Evolutionary conservation across 2,888 invertebrate genomes (phyloP), one percentile per base, ranked within the genome.

Genomic region (Oscheius sp.): DNA sequence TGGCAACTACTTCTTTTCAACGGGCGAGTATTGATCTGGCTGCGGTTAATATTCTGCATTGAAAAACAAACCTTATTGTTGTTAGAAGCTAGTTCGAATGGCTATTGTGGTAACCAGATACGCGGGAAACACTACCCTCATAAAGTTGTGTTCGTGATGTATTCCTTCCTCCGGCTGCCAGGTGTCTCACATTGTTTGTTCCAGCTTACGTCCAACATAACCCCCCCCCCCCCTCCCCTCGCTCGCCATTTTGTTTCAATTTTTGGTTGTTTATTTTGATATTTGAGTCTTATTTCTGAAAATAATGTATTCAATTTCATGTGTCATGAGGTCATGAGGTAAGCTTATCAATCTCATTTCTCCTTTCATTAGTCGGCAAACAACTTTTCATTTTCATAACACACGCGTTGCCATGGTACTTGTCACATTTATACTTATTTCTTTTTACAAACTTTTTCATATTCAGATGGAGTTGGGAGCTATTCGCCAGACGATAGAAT

Each of bases 401-500:
- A 17, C 41, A 17, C 12, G n/a, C 12, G 5, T 41, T 20, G 3
- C 12, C 20, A 17, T 20, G 17, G 17, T 6, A n/a, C 41, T 20
- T n/a, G 20, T 17, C 12, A 6, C 41, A n/a, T 3, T 41, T 17
- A 41, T 36, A 41, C 20, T 41, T 20, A n/a, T n/a, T 26, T 50
- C 3, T 50, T 26, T 9, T 63, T n/a, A n/a, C n/a, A n/a, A n/a
- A n/a, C n/a, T n/a, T n/a, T n/a, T n/a, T n/a, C n/a, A n/a, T n/a
- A n/a, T 47, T 36, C 41, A 49, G 44, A 64, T 67, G 63, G 71
- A 67, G 26, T 61, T 74, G 51, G 63, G 69, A n/a, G 50, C 67
- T 20, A 68, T 54, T 38, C 68, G 75, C 30, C 63, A 67, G 22
- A 56, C 75, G 8, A 68, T 75, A 14, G 75, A 75, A 12, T 68